Base-by-base conservation (phyloP, 2,888 invertebrate species). In the Synanthedon formicaeformis region DNA sequence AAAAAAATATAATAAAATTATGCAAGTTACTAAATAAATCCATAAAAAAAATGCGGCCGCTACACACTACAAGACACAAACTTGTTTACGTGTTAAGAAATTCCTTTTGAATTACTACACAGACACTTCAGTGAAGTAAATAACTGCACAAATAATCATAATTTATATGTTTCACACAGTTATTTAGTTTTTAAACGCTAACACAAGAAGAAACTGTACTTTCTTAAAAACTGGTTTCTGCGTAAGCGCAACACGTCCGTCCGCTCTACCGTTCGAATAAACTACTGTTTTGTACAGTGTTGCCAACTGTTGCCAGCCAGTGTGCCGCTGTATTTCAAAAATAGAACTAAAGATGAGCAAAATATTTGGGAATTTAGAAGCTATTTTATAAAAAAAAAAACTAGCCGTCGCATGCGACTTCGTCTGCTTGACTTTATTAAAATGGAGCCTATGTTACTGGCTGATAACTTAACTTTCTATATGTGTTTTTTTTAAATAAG, bases 11-110 rank as follows among this genome's bases (percentile, higher is more conserved):
- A 16, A 16, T 16, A 62, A 64, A 61, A 61, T 67, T 66, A 65
- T 64, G 64, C 61, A 56, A 61, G 68, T 69, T 73, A 70, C 69
- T 69, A 76, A 73, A 34, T 34, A 34, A 34, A 74, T 71, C 64
- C 63, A 63, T 66, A 67, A 16, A 58, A 59, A 64, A 69, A 66
- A 34, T 34, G 34, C 63, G 66, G 60, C 55, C 63, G 56, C 12
- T 12, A 16, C 2, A 34, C 34, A 23, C 4, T 23, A 23, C 23
- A 23, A 23, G 49, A 50, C 6, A 18, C 16, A 60, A 73, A 69
- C 71, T 62, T 57, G 69, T 71, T 72, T 69, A 57, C 57, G 62
- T 70, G 70, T 51, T 18, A 54, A 53, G 50, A 58, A 56, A 41
- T 53, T 52, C 27, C 13, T 52, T 52, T 41, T 52, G 48, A 51